phyloP scores from a whole-genome alignment of 2,888 invertebrate species.

The Lomographa bimaculata region DNA sequence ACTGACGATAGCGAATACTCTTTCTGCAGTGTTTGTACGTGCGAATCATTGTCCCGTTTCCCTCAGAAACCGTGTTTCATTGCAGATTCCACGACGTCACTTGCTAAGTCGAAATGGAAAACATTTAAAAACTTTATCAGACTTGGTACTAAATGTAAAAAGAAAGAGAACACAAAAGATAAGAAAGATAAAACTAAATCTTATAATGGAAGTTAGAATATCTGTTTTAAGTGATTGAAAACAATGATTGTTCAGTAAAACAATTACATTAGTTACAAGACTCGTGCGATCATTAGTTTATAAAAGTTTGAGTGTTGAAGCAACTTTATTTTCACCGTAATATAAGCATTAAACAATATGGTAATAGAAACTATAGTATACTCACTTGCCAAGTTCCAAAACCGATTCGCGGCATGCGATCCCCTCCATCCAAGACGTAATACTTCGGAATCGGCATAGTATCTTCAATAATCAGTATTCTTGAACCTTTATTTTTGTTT shows the following conservation, averaged over 20 bases:
- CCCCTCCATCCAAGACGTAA: constrained; percentile 73
- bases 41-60: constrained; percentile 42
- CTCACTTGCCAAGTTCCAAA: constrained; percentile 92
- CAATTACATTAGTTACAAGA: too few relatives aligned
- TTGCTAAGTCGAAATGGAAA: constrained; percentile 57
- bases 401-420: constrained; percentile 88
- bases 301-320: too few relatives aligned
- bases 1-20: constrained; percentile 44
- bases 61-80: constrained; percentile 54
- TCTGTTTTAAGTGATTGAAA: constrained; percentile 9
- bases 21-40: constrained; percentile 47
- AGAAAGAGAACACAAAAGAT: constrained; percentile 28
- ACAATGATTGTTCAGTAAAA: constrained; percentile 3
- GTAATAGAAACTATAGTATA: too few relatives aligned
- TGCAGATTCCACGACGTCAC: constrained; percentile 49
- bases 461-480: constrained; percentile 21
- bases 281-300: too few relatives aligned
- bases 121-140: constrained; percentile 49
- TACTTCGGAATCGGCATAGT: constrained; percentile 60
- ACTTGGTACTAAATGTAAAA: constrained; percentile 39
- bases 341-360: too few relatives aligned
- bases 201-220: constrained; percentile 8
- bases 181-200: constrained; percentile 24
- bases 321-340: too few relatives aligned
- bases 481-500: constrained; percentile 18